Base-by-base conservation (phyloP, 1,140 invertebrate genomes). In the Drosophila littoralis region DNA sequence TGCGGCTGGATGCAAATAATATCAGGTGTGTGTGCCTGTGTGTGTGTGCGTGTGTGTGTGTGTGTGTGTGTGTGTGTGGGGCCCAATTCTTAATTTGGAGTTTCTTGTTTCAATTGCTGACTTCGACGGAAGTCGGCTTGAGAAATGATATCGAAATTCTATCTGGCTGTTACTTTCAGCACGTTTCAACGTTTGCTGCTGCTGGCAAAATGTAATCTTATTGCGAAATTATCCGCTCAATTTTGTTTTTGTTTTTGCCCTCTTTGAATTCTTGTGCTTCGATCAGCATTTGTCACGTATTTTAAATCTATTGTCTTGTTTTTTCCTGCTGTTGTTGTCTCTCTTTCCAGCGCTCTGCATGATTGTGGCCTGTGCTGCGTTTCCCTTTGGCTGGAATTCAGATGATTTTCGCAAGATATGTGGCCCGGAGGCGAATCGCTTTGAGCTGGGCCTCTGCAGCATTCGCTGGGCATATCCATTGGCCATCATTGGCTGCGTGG, bases 391-490 rank as follows among this genome's bases (percentile, higher is more conserved):
- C 7, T 99, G 98, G 98, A 96, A 97, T 85, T 95, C 97, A 10
- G 93, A 95, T 1, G 93, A 95, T 65, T 97, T 99, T 7, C 94
- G 95, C 57, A 95, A 96, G 74, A 96, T 98, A 0, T 99, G 98
- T 90, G 98, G 98, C 0, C 94, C 95, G 9, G 94, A 95, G 7
- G 96, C 97, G 1, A 95, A 95, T 77, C 94, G 94, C 36, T 98
- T 96, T 91, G 93, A 94, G 83, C 93, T 96, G 75, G 96, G 96
- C 43, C 94, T 96, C 8, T 99, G 98, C 92, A 95, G 95, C 40
- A 95, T 99, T 13, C 95, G 98, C 75, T 99, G 98, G 98, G 98
- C 98, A 0, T 99, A 98, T 93, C 95, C 98, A 7, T 93, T 99
- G 66, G 98, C 98, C 10, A 96, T 98, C 54, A 98, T 99, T 52